Conservation (phyloP, 2,797 vertebrate species). For the Glyptemys insculpta region DNA sequence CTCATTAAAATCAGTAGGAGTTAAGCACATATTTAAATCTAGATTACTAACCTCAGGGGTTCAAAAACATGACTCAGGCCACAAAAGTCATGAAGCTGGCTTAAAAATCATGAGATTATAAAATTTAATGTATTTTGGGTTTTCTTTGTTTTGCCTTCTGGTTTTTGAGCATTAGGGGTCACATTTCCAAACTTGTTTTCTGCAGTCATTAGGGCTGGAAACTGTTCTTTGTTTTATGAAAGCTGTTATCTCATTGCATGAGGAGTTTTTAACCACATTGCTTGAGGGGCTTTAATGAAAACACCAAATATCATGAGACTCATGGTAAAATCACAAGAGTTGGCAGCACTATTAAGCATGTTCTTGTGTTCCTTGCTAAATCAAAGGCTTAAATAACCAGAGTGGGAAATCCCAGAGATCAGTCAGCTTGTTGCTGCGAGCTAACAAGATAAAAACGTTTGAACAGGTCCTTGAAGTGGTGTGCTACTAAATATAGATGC, state of each 20-base stretch:
- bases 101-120: neutral
- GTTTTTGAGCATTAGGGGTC: neutral
- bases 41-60: neutral
- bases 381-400: neutral
- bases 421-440: neutral
- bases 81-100: neutral
- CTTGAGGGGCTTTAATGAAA: neutral
- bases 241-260: neutral
- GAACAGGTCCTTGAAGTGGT: neutral
- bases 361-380: neutral
- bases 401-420: neutral
- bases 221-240: neutral
- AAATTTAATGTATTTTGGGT: neutral
- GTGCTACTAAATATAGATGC: neutral
- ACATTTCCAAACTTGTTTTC: neutral
- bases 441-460: constrained; percentile 9
- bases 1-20: fast-evolving
- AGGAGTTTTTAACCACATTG: neutral
- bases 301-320: neutral
- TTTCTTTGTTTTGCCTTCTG: neutral
- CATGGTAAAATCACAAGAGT: neutral
- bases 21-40: neutral
- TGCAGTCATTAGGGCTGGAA: neutral
- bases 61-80: neutral
- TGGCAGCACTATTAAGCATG: neutral